phyloP scores from a whole-genome alignment of 2,113 vertebrate genomes.

The Stigmatopora nigra region DNA sequence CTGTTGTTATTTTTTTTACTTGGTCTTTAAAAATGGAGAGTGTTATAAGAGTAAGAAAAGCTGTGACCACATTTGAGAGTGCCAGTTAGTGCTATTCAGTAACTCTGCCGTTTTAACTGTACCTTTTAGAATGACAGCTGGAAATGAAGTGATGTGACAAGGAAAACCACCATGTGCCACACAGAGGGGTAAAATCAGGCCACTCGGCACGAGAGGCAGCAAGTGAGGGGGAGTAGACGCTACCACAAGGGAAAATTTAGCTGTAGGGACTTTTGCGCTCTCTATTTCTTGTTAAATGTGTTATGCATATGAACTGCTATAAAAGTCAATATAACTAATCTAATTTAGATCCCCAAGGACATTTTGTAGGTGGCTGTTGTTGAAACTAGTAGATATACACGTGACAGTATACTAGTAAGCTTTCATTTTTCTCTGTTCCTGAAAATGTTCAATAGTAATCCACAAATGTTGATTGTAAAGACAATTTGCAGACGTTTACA shows the following conservation, averaged over 20 bases:
- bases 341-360: not conserved
- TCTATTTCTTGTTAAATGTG: constrained; percentile 18
- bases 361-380: not conserved
- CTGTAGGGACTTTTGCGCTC: constrained; percentile 70
- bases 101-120: constrained; percentile 37
- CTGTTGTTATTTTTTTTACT: not conserved
- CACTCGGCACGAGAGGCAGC: constrained; percentile 51
- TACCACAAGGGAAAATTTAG: constrained; percentile 64
- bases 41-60: constrained; percentile 23
- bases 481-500: not conserved
- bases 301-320: constrained; percentile 9
- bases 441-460: not conserved
- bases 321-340: not conserved
- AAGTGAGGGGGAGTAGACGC: constrained; percentile 34
- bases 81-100: constrained; percentile 39
- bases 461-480: not conserved
- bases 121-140: constrained; percentile 49
- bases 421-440: not conserved
- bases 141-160: constrained; percentile 57
- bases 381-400: not conserved
- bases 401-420: not conserved
- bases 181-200: constrained; percentile 76
- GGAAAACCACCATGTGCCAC: constrained; percentile 76
- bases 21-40: not conserved
- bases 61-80: constrained; percentile 50